Evolutionary conservation across 53 echinoderm and acorn worm genomes (phyloP).

Genomic region (Paracentrotus lividus): DNA sequence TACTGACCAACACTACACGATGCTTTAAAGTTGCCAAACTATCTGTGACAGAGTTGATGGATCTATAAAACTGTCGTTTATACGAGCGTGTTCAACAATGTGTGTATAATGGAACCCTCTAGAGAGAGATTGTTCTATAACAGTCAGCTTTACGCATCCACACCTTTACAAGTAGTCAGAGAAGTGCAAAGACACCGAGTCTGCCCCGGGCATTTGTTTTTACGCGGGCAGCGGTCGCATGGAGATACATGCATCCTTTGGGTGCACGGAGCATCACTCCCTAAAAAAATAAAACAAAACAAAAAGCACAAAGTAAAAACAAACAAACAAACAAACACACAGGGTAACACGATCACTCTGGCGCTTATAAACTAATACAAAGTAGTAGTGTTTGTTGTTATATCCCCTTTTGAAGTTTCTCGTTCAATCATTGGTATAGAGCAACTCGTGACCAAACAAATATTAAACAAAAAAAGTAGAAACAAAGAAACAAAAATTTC

Average conservation of each 20-base stretch:
- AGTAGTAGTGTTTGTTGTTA: too few relatives aligned
- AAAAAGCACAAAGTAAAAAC: too few relatives aligned
- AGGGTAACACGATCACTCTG: too few relatives aligned
- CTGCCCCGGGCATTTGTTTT: not conserved
- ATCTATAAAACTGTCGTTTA: not conserved
- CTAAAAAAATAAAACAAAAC: not conserved
- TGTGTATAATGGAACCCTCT: slow-evolving; percentile 30
- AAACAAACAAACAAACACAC: too few relatives aligned
- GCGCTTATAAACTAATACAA: too few relatives aligned
- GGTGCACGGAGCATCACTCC: not conserved
- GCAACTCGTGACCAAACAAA: too few relatives aligned
- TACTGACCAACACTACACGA: not conserved
- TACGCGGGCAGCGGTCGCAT: not conserved
- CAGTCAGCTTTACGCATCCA: slow-evolving; percentile 33
- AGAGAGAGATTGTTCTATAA: slow-evolving; percentile 4
- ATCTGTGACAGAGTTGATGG: not conserved
- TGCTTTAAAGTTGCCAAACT: not conserved
- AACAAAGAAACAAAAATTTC: too few relatives aligned
- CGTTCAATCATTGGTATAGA: too few relatives aligned
- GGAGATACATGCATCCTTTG: not conserved
- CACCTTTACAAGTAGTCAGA: slow-evolving; percentile 32
- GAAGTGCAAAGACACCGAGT: slow-evolving; percentile 46
- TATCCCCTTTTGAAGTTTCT: too few relatives aligned
- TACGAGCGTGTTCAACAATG: slow-evolving; percentile 10
- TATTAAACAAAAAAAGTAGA: too few relatives aligned